A percentile compares a stretch with the other conserved stretches of the same genome.
Conservation (phyloP, 2,113 vertebrate genomes). For the Micromys minutus region DNA sequence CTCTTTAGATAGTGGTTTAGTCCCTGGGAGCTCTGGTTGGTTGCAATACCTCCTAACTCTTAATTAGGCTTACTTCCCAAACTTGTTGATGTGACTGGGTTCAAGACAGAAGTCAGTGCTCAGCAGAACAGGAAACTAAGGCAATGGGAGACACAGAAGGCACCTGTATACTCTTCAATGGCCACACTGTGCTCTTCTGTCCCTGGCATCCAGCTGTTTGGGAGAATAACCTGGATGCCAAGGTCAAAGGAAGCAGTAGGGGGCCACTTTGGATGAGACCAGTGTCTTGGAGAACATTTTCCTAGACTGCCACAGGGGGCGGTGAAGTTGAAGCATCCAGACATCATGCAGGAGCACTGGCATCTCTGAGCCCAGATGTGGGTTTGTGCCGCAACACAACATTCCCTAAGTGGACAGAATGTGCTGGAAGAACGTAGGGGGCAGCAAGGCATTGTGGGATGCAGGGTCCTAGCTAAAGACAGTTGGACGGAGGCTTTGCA, state of each 20-base stretch:
- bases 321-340: background rate
- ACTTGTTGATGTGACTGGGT: background rate
- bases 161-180: rapidly evolving
- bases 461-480: background rate
- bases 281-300: background rate
- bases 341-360: background rate
- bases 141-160: background rate
- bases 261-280: too few relatives aligned
- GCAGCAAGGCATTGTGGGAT: rapidly evolving
- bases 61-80: rapidly evolving
- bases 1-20: too few relatives aligned
- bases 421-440: rapidly evolving
- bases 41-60: rapidly evolving
- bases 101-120: background rate
- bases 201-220: background rate
- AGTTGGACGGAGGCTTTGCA: background rate
- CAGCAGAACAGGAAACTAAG: rapidly evolving
- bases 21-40: too few relatives aligned
- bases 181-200: rapidly evolving
- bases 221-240: rapidly evolving
- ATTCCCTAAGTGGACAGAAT: background rate
- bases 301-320: background rate
- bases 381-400: background rate
- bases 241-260: background rate
- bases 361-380: background rate